Conservation (phyloP, 2,888 invertebrate genomes). For the Drosophila yooni region DNA sequence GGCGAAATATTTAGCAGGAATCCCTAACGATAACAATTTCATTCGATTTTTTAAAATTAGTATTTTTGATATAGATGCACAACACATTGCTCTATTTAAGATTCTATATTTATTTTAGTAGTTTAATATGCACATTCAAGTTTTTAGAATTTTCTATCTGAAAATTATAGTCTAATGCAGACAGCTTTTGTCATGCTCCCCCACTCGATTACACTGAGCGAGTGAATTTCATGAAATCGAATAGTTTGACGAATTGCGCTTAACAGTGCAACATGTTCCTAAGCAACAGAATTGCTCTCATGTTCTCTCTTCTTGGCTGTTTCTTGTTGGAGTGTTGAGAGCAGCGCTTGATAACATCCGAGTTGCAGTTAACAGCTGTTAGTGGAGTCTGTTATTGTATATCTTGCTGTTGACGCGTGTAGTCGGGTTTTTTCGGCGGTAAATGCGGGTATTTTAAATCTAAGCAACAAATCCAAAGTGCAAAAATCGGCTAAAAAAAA, state of each 20-base stretch:
- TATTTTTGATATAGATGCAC: not conserved
- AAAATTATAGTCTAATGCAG: not conserved
- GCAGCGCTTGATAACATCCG: slow-evolving; percentile 37
- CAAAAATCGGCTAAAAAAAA: slow-evolving; percentile 58
- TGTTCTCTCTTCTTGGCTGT: slow-evolving; percentile 1
- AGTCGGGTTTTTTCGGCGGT: slow-evolving; percentile 71
- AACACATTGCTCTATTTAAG: not conserved
- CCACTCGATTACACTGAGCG: not conserved
- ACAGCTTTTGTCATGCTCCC: not conserved
- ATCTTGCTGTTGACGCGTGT: slow-evolving; percentile 65
- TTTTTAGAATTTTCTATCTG: not conserved
- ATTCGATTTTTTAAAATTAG: too few species aligned
- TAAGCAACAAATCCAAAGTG: slow-evolving; percentile 72
- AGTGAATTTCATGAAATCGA: slow-evolving; percentile 25
- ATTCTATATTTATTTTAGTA: not conserved
- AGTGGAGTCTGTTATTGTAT: slow-evolving; percentile 55
- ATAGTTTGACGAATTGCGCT: slow-evolving; percentile 2
- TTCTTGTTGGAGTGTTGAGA: slow-evolving; percentile 28
- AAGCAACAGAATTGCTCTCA: slow-evolving; percentile 25
- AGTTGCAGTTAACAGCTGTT: slow-evolving; percentile 54
- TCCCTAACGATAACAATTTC: not conserved
- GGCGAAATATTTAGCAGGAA: not conserved
- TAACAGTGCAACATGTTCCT: slow-evolving; percentile 49
- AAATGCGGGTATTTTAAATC: slow-evolving; percentile 77
- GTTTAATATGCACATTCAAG: not conserved